Conservation (phyloP, 2,888 invertebrate species). For the Drosophila barbarae region DNA sequence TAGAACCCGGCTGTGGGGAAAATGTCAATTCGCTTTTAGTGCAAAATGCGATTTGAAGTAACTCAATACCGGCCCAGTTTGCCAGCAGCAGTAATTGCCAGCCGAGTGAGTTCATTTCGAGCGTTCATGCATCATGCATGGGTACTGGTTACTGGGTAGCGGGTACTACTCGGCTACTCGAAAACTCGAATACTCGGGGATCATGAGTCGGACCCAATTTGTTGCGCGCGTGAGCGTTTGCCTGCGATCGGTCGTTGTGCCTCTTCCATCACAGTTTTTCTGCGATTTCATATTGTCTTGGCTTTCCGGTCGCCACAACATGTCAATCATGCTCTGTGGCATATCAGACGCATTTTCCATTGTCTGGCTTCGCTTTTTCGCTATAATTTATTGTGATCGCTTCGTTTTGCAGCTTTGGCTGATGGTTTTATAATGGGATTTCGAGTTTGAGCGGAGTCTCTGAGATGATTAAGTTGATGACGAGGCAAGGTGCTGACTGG, state of each 20-base stretch:
- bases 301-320: constrained; percentile 77
- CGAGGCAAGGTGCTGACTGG: constrained; percentile 17
- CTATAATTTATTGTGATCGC: constrained; percentile 35
- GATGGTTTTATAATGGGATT: constrained; percentile 52
- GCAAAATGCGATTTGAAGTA: constrained; percentile 47
- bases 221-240: constrained; percentile 62
- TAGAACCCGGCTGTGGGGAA: constrained; percentile 28
- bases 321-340: constrained; percentile 73
- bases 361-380: constrained; percentile 32
- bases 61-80: constrained; percentile 43
- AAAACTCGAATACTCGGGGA: constrained; percentile 11
- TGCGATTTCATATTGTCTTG: constrained; percentile 36
- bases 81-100: constrained; percentile 29
- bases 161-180: neutral
- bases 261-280: constrained; percentile 6
- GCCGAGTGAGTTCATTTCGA: constrained; percentile 48
- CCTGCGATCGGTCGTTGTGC: constrained; percentile 25
- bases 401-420: constrained; percentile 55
- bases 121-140: constrained; percentile 62
- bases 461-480: constrained; percentile 19
- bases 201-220: constrained; percentile 54
- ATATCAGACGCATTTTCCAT: constrained; percentile 44
- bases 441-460: neutral
- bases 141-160: constrained; percentile 22
- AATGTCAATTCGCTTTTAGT: constrained; percentile 46